Base-by-base conservation (phyloP, 2,888 invertebrate genomes). In the Oxystoma pomonae region DNA sequence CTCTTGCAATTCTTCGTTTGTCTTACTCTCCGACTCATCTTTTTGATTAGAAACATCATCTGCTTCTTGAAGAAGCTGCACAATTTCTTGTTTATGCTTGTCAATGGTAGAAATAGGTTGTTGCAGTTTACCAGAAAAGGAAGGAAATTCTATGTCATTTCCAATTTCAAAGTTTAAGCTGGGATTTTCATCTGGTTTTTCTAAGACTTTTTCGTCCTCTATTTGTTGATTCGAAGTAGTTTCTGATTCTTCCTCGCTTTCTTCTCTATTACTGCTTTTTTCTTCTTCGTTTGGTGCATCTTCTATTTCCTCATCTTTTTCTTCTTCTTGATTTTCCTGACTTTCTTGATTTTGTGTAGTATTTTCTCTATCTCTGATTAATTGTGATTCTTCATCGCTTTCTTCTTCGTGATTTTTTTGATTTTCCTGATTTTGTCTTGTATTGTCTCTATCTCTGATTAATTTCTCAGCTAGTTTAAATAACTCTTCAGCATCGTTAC, bases 311-410 rank as follows among this genome's bases (percentile, higher is more conserved):
- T 66, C 50, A 12, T 58, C 57, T 1, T 22, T 57, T 21, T 52
- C 49, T 20, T 63, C 60, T 58, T 21, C 55, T 9, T 51, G 12
- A 18, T 50, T 55, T 16, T 58, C 51, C 20, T 58, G 57, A n/a
- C 49, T 21, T 19, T 59, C 64, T 49, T 63, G 58, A 55, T 53
- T 50, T 49, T 60, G 17, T 2, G 18, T 51, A 2, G 52, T 19
- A 17, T 58, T 55, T 57, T 68, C 60, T 56, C 63, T 55, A 16
- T 57, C 62, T 18, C 61, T 63, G 22, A 63, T 63, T 1, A 58
- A 62, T 51, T 55, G 56, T 20, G 18, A 50, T 57, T 55, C 56
- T 16, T 61, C 60, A 5, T 51, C 49, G 1, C 20, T 58, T 18
- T 57, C 22, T 1, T 53, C 16, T 20, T 51, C 52, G 16, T 57